phyloP scores from a whole-genome alignment of 1,140 invertebrate species.

The Leptinotarsa lineolata region DNA sequence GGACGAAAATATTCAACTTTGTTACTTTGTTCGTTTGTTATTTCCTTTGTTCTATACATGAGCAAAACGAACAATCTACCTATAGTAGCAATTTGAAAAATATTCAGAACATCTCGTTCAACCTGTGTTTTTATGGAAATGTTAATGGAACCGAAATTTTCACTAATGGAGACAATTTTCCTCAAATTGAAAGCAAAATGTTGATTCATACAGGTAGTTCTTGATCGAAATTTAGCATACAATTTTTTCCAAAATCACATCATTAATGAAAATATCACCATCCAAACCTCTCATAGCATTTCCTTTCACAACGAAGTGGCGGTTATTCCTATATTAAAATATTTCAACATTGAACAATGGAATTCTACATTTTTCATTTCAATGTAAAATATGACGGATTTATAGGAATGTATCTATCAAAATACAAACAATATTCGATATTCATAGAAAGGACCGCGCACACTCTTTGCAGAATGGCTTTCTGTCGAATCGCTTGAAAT shows the following conservation, averaged over 20 bases:
- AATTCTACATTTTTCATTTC: conserved; percentile 22
- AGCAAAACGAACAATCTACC: not conserved
- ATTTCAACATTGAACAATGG: conserved; percentile 8
- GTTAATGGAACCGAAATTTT: not conserved
- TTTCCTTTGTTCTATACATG: not conserved
- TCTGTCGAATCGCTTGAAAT: no score
- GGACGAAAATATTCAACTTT: no score
- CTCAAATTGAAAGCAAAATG: not conserved
- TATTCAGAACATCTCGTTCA: not conserved
- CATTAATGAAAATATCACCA: not conserved
- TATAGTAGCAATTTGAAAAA: not conserved
- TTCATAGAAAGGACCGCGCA: conserved; percentile 5
- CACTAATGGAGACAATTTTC: not conserved
- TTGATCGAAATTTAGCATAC: no score
- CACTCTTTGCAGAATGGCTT: no score
- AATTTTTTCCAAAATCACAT: not conserved
- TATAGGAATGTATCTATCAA: conserved; percentile 22
- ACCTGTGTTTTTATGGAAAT: not conserved
- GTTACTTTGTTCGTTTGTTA: no score
- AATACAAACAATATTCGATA: conserved; percentile 6
- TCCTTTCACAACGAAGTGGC: conserved; percentile 23
- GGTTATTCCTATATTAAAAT: conserved; percentile 16
- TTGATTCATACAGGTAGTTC: no score
- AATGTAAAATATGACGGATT: conserved; percentile 17
- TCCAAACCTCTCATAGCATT: conserved; percentile 28